phyloP scores from a whole-genome alignment of 2,797 vertebrate genomes.

The Manis javanica region DNA sequence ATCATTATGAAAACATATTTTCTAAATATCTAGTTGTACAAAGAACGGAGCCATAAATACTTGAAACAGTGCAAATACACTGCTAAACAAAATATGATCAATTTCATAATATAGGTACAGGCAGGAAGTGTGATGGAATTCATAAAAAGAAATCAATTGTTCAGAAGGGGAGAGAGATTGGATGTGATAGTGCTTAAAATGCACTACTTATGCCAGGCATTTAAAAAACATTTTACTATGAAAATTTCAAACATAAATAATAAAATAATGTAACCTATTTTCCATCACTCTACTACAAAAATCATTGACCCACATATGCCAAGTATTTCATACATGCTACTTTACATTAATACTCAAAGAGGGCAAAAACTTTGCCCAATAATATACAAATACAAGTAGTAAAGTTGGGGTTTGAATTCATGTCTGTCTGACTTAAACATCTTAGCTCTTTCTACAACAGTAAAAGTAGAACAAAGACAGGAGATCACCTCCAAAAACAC shows the following conservation, averaged over 20 bases:
- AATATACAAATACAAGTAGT: slow-evolving; percentile 37
- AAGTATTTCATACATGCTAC: not conserved
- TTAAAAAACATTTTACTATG: not conserved
- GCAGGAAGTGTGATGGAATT: not conserved
- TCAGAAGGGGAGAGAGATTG: not conserved
- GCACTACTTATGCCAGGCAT: not conserved
- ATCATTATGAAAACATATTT: slow-evolving; percentile 38
- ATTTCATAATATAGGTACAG: not conserved
- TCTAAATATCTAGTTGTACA: slow-evolving; percentile 43
- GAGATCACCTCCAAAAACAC: not conserved
- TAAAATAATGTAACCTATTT: not conserved
- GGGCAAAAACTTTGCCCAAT: slow-evolving; percentile 16
- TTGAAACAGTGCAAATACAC: not conserved
- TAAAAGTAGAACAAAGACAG: not conserved
- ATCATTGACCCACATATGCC: not conserved
- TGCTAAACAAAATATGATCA: not conserved
- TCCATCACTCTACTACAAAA: not conserved
- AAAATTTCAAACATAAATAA: slow-evolving; percentile 3
- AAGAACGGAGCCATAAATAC: not conserved
- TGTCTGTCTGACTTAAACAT: not conserved
- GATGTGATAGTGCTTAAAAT: not conserved
- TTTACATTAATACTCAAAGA: slow-evolving; percentile 47
- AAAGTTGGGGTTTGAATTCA: slow-evolving; percentile 57
- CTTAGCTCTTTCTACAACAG: not conserved
- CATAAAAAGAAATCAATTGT: not conserved